phyloP scores from a whole-genome alignment of 2,797 vertebrate genomes.

The Characodon lateralis region DNA sequence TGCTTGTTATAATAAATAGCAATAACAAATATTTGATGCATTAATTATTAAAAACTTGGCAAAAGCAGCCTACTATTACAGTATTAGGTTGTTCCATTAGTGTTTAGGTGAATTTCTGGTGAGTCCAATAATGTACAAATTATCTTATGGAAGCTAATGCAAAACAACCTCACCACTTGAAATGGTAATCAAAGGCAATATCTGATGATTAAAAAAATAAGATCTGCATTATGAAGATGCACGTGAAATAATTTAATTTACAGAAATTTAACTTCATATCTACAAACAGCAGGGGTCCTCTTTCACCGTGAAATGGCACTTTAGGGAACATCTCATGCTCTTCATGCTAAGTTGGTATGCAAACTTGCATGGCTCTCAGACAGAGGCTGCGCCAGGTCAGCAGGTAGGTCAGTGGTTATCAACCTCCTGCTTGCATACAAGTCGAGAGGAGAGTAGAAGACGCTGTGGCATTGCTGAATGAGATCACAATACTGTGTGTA shows the following conservation, averaged over 20 bases:
- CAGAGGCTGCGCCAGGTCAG: conserved; percentile 1
- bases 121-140: neutral
- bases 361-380: conserved; percentile 1
- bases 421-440: neutral
- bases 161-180: neutral
- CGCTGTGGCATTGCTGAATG: neutral
- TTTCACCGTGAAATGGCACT: neutral
- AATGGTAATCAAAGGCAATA: neutral
- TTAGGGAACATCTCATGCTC: neutral
- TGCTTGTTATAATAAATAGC: neutral
- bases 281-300: neutral
- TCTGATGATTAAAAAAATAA: neutral
- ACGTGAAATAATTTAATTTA: neutral
- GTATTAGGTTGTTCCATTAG: neutral
- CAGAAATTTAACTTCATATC: neutral
- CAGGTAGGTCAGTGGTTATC: conserved; percentile 5
- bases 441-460: neutral
- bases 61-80: neutral
- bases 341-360: neutral
- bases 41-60: neutral
- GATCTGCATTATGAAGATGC: neutral
- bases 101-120: neutral
- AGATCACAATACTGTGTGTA: neutral
- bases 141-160: neutral
- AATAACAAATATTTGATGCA: conserved; percentile 1